Evolutionary conservation across 2,113 vertebrate species (phyloP).

Genomic region (Hippoglossus stenolepis): DNA sequence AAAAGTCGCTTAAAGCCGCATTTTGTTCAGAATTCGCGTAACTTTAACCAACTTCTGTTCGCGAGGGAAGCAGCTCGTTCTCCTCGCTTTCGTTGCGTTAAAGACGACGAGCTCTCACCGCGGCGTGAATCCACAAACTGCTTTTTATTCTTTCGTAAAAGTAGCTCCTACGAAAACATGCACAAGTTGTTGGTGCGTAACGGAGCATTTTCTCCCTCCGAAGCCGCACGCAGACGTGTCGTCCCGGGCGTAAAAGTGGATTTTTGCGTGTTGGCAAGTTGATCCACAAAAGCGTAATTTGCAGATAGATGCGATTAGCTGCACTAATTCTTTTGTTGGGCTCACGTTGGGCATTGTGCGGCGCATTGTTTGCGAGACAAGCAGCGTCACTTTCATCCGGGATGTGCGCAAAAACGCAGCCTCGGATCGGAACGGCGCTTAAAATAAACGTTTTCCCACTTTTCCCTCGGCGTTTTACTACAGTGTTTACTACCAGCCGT

Average conservation of each 20-base stretch:
- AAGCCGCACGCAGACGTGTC: constrained; percentile 42
- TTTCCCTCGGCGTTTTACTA: constrained; percentile 36
- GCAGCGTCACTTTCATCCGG: constrained; percentile 57
- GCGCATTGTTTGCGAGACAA: constrained; percentile 68
- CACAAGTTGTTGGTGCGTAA: constrained; percentile 68
- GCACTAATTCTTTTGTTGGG: constrained; percentile 79
- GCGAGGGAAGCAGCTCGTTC: too few species aligned
- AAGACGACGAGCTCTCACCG: too few species aligned
- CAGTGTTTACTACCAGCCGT: constrained; percentile 67
- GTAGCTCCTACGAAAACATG: constrained; percentile 10
- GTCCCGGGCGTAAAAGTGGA: constrained; percentile 65
- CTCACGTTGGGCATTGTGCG: constrained; percentile 56
- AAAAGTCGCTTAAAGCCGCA: constrained; percentile 44
- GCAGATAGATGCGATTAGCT: constrained; percentile 67
- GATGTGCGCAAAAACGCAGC: constrained; percentile 27
- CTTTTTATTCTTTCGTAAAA: not conserved
- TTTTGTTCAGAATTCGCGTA: not conserved
- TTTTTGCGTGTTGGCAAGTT: constrained; percentile 59
- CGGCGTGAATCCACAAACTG: too few species aligned
- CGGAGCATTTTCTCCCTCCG: constrained; percentile 4
- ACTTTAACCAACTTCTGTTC: constrained; percentile 52
- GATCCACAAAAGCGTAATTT: constrained; percentile 55
- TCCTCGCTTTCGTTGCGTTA: too few species aligned
- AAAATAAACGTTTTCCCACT: not conserved
- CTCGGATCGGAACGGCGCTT: not conserved